phyloP scores from a whole-genome alignment of 64 coral and sea anemone species.

The Dendronephthya gigantea region DNA sequence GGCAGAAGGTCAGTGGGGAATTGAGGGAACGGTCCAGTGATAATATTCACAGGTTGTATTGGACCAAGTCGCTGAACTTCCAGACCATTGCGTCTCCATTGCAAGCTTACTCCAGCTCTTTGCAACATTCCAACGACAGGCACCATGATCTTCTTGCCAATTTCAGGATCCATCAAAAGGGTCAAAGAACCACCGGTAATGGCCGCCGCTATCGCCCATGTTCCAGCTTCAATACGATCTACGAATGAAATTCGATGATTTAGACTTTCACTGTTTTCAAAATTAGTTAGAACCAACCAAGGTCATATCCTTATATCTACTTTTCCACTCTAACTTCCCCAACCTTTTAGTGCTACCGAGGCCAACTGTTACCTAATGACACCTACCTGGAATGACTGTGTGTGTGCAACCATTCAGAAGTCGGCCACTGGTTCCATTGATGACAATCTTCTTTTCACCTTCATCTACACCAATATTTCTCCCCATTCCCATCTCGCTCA shows the following conservation, averaged over 20 bases:
- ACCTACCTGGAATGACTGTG: conserved; percentile 25
- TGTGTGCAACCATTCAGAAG: conserved; percentile 22
- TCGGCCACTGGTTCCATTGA: not conserved
- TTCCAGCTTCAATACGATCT: conserved; percentile 6
- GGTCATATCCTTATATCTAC: no score
- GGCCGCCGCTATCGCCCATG: not conserved
- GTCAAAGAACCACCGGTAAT: not conserved
- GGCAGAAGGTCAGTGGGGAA: conserved; percentile 54
- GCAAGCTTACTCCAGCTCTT: conserved; percentile 22
- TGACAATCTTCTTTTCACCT: not conserved
- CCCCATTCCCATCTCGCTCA: conserved; percentile 26
- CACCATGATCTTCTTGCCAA: not conserved
- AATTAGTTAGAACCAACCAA: no score
- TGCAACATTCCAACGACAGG: not conserved
- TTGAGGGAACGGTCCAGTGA: conserved; percentile 27
- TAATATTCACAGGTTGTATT: not conserved
- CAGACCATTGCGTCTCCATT: not conserved
- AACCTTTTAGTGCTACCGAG: no score
- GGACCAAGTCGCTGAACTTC: not conserved
- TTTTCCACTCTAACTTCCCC: no score
- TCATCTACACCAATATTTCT: not conserved
- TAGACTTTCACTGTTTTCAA: no score
- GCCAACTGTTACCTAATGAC: no score
- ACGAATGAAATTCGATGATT: no score
- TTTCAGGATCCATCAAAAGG: not conserved